These are phyloP conservation scores for Mactromeris polynyma DNA, from an alignment of 2,888 invertebrate genomes.

Conservation along the genomic window DNA sequence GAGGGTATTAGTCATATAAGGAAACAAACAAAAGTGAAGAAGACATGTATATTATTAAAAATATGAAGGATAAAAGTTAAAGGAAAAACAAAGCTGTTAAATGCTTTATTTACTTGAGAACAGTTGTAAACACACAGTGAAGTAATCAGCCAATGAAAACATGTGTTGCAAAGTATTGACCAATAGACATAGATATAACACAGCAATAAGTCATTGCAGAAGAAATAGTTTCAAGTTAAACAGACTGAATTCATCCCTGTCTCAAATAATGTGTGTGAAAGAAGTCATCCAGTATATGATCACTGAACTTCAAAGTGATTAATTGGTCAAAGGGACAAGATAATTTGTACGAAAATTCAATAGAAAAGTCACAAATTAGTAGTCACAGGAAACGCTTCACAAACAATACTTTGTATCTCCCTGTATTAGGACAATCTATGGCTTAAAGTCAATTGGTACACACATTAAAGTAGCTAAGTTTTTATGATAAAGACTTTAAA, in stretches of 20 bases:
- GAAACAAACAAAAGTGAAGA: background rate
- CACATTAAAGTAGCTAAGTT: background rate
- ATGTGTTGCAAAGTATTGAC: too few relatives aligned
- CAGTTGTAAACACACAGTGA: too few relatives aligned
- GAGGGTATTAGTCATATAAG: background rate
- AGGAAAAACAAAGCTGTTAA: background rate
- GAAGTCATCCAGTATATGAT: background rate
- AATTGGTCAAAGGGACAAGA: conserved; percentile 16
- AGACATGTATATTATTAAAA: background rate
- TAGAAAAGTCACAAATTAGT: background rate
- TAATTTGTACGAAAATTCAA: background rate
- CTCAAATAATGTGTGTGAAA: background rate
- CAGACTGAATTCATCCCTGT: background rate
- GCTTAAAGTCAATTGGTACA: conserved; percentile 30
- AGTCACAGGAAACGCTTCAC: conserved; percentile 7
- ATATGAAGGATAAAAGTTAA: background rate
- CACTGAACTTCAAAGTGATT: background rate
- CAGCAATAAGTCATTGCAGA: background rate
- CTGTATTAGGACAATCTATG: background rate
- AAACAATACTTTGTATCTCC: background rate
- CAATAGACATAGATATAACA: background rate
- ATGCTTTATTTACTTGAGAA: background rate
- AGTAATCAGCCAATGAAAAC: too few relatives aligned
- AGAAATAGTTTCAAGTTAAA: background rate
- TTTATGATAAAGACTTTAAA: conserved; percentile 10